phyloP scores from a whole-genome alignment of 2,888 invertebrate species.

The Scrobipalpa atriplicella region DNA sequence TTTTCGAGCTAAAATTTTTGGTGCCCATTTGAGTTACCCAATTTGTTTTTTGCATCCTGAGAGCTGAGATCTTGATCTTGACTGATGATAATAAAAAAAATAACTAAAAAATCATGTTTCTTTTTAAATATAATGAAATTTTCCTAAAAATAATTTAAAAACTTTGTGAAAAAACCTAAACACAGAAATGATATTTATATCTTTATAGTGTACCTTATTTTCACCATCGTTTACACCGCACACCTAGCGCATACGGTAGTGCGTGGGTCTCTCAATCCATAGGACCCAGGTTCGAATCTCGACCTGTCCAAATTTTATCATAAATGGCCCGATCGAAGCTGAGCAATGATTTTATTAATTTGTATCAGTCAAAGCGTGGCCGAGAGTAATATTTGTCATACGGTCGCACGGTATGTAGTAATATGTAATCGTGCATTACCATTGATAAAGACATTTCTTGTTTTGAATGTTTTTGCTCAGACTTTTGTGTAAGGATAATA shows the following conservation, averaged over 20 bases:
- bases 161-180: too few relatives aligned
- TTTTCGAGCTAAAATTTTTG: too few relatives aligned
- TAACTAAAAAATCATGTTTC: too few relatives aligned
- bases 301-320: neutral
- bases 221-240: neutral
- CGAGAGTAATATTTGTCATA: slow-evolving; percentile 30
- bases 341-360: slow-evolving; percentile 7
- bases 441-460: slow-evolving; percentile 29
- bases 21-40: too few relatives aligned
- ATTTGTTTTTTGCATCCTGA: too few relatives aligned
- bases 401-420: slow-evolving; percentile 26
- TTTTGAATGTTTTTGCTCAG: neutral
- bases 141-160: too few relatives aligned
- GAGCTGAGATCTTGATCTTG: too few relatives aligned
- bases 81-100: too few relatives aligned
- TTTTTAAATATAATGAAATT: too few relatives aligned
- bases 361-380: slow-evolving; percentile 31
- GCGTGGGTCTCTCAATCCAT: neutral
- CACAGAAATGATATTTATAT: too few relatives aligned
- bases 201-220: neutral
- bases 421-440: slow-evolving; percentile 29
- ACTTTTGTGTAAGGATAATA: too few relatives aligned
- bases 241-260: slow-evolving; percentile 10
- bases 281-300: slow-evolving; percentile 28
- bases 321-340: slow-evolving; percentile 33